Base-by-base conservation (phyloP, 2,888 invertebrate genomes). In the Sympetrum striolatum region DNA sequence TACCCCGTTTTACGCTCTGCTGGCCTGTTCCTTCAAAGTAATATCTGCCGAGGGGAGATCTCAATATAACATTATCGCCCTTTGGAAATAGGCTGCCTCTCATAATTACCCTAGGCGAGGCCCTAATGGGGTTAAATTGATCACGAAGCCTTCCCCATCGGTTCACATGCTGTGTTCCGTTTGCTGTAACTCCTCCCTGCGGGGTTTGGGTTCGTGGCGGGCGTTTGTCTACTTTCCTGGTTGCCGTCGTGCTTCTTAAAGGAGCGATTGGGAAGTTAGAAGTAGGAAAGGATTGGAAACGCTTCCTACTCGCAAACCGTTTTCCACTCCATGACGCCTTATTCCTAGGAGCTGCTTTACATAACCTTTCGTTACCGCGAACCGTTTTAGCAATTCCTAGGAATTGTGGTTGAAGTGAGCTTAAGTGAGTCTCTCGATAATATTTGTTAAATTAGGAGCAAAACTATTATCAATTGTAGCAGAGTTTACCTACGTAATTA, bases 51-150 rank as follows among this genome's bases (percentile, higher is more conserved):
- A 31, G 73, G 25, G 73, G 10, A 64, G 25, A 22, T 25, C 25
- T 25, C 25, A n/a, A n/a, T 64, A 22, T n/a, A 22, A 64, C 64
- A 22, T 64, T 64, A 64, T 64, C 22, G 12, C 64, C 25, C 22
- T 64, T 64, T 64, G 64, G 22, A 64, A 64, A 64, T 22, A 64
- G 8, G 22, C 22, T 10, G n/a, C 64, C 64, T 64, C n/a, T n/a
- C 22, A 64, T 64, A 64, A 64, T 64, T 64, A 64, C 22, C 64
- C n/a, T 90, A 60, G 81, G 90, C 90, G 91, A 91, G 91, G 91
- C 91, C n/a, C 91, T 91, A 91, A 91, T 91, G 91, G 91, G 91
- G 91, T 91, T 91, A 90, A 80, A 58, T 81, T 64, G 64, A 64
- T 64, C n/a, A 25, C 64, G 2, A 22, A n/a, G 25, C 22, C 22